phyloP scores from a whole-genome alignment of 2,797 vertebrate species.

The Pogonophryne albipinna region DNA sequence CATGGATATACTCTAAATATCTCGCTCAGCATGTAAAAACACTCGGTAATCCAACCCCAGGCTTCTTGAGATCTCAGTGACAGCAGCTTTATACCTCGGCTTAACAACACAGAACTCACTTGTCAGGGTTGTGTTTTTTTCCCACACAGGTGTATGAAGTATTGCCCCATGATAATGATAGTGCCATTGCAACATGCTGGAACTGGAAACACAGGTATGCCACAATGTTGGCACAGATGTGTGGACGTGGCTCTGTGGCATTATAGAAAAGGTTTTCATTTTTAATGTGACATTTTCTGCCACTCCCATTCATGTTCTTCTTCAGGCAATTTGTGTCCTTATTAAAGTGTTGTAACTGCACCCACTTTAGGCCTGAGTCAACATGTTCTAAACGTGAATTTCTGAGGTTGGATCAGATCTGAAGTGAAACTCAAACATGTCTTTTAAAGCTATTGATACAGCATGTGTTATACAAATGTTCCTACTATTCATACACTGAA shows the following conservation, averaged over 20 bases:
- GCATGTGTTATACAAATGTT: neutral
- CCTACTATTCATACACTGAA: neutral
- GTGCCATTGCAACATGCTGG: constrained; percentile 59
- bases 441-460: neutral
- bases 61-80: constrained; percentile 41
- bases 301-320: constrained; percentile 61
- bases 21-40: constrained; percentile 40
- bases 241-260: constrained; percentile 17
- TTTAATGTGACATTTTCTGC: constrained; percentile 60
- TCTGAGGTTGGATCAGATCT: constrained; percentile 28
- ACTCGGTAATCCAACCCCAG: constrained; percentile 51
- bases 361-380: constrained; percentile 56
- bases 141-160: constrained; percentile 52
- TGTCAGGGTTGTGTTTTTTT: constrained; percentile 42
- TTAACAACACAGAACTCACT: constrained; percentile 63
- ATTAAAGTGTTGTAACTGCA: constrained; percentile 54
- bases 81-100: constrained; percentile 61
- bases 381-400: constrained; percentile 45
- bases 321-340: constrained; percentile 65
- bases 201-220: constrained; percentile 73
- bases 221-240: constrained; percentile 47
- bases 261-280: constrained; percentile 33
- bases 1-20: constrained; percentile 38
- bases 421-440: neutral
- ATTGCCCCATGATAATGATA: constrained; percentile 14